Evolutionary conservation across 1,140 invertebrate species (phyloP).

Genomic region (Drosophila auraria): DNA sequence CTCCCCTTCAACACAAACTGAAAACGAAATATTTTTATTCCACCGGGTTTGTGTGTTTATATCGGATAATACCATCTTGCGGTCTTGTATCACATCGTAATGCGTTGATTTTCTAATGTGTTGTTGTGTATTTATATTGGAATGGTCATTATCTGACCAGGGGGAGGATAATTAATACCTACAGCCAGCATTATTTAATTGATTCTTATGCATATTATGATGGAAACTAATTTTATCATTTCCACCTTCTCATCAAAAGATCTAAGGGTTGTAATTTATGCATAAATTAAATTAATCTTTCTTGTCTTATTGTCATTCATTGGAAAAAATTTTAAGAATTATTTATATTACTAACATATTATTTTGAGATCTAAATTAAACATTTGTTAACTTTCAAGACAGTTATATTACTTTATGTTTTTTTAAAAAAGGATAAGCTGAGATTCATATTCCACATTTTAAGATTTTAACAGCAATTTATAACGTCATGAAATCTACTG

Average conservation of each 20-base stretch:
- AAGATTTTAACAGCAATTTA: too few relatives aligned
- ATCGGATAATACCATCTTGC: conserved; percentile 50
- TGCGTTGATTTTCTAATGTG: conserved; percentile 32
- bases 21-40: conserved; percentile 34
- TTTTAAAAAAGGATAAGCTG: too few relatives aligned
- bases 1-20: background rate
- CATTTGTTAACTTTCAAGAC: too few relatives aligned
- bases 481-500: too few relatives aligned
- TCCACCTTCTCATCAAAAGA: conserved; percentile 18
- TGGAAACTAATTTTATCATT: conserved; percentile 53
- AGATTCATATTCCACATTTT: too few relatives aligned
- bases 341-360: too few relatives aligned
- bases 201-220: conserved; percentile 36
- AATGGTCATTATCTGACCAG: conserved; percentile 25
- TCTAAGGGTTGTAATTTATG: too few relatives aligned
- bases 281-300: too few relatives aligned
- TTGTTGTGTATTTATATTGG: conserved; percentile 6
- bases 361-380: too few relatives aligned
- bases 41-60: conserved; percentile 14
- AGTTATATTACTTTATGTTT: too few relatives aligned
- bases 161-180: conserved; percentile 49
- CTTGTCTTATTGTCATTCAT: too few relatives aligned
- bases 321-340: too few relatives aligned
- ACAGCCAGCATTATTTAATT: conserved; percentile 5
- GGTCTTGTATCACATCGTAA: background rate